Evolutionary conservation across 2,113 vertebrate species (phyloP), one percentile per base, ranked within the genome.

Genomic region (Microcebus murinus): DNA sequence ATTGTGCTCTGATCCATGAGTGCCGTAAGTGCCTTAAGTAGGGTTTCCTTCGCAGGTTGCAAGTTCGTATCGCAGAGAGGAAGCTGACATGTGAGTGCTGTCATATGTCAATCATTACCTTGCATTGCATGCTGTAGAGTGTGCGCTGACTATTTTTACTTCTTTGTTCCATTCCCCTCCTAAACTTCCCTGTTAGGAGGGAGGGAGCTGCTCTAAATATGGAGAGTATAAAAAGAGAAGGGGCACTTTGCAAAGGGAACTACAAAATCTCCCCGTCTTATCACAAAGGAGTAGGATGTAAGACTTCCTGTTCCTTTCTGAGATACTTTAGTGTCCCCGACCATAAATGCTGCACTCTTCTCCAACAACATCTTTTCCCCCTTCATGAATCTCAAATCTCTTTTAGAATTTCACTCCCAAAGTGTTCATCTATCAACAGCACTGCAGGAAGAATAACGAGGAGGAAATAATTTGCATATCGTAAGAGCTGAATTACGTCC

Each of bases 1-100:
- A 34, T 61, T 76, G 91, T 55, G 67, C 95, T 96, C 71, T 96
- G 96, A 95, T 82, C 82, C 7, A 21, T 14, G 73, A 96, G 95
- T 91, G 48, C 48, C 48, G 11, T 48, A 48, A 48, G 48, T 48
- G 48, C 48, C 48, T 73, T 70, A 70, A 97, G n/a, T 63, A 94
- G 23, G 3, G 70, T 15, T 48, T 86, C 88, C 73, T 77, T 18
- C 42, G 55, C 55, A 52, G 61, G 34, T 48, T 71, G 74, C 81
- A 48, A 77, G 77, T 3, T 92, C 94, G 52, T 55, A 55, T 94
- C 59, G 36, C 87, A 39, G 95, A 87, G 63, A 87, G 94, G 39
- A 88, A 48, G 15, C 77, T 45, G 57, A 20, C 45, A 20, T 45
- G 87, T 70, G 84, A 86, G 45, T 10, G 65, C 79, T 97, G 89